Evolutionary conservation across 2,797 vertebrate species (phyloP).

Genomic region (Peromyscus eremicus): DNA sequence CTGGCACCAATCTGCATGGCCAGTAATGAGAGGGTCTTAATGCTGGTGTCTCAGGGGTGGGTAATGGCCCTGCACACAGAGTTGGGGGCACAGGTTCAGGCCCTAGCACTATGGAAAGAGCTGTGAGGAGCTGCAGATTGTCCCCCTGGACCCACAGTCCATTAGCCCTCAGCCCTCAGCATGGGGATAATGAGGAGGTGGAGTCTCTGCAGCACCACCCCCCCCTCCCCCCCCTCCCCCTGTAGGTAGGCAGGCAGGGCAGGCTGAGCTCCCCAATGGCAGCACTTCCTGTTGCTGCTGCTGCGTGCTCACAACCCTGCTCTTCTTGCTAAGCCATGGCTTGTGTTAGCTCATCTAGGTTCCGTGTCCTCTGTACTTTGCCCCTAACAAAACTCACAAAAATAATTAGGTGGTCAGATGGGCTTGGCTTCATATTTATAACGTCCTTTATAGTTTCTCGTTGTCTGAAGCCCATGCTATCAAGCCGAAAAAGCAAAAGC

Average conservation of each 20-base stretch:
- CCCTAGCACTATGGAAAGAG: slow-evolving; percentile 32
- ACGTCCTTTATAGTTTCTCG: background rate
- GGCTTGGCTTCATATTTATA: background rate
- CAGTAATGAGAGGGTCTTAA: slow-evolving; percentile 77
- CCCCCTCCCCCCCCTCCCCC: background rate
- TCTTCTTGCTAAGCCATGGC: background rate
- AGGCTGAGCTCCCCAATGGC: background rate
- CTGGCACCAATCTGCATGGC: slow-evolving; percentile 76
- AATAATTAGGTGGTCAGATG: background rate
- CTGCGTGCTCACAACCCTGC: background rate
- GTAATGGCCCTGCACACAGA: slow-evolving; percentile 19
- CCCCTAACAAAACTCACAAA: background rate
- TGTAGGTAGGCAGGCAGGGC: rapidly evolving
- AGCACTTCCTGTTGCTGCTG: background rate
- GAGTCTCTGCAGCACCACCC: background rate
- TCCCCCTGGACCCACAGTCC: slow-evolving; percentile 64
- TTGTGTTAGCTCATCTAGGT: background rate
- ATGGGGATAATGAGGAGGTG: slow-evolving; percentile 63
- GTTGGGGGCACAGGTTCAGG: slow-evolving; percentile 70
- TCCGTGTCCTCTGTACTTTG: background rate
- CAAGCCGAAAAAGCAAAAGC: background rate
- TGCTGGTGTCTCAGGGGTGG: slow-evolving; percentile 41
- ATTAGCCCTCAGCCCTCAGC: slow-evolving; percentile 66
- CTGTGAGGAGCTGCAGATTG: slow-evolving; percentile 1
- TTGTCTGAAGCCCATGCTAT: rapidly evolving